Evolutionary conservation across 2,113 vertebrate genomes (phyloP), one percentile per base, ranked within the genome.

Genomic region (Columba janthina): DNA sequence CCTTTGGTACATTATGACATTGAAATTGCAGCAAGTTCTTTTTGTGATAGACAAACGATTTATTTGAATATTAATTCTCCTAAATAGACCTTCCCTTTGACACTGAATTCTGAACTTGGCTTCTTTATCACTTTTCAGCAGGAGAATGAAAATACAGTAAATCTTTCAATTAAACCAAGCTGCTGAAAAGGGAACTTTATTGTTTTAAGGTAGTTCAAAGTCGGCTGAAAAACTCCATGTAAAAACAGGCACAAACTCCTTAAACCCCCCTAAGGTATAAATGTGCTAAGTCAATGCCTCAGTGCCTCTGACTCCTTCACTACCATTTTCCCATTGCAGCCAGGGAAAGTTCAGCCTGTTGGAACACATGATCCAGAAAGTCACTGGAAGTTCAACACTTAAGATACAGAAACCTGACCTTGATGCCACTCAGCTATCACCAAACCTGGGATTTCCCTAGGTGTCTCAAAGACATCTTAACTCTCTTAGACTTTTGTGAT

Each of bases 141-240:
- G 78, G 50, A 90, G 34, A 81, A 93, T 78, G 65, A 85, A 96
- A 96, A 87, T 65, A 57, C 66, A 88, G 86, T 56, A 73, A 92
- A 88, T 71, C 66, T 96, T 92, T 74, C 79, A 64, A 26, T 56
- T 61, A 74, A 89, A 76, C 74, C 72, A 78, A 77, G 57, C 74
- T 85, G 86, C 53, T 53, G 85, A 75, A 92, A 96, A 84, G 70
- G 48, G 64, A 89, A 62, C 34, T 81, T 93, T 61, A 64, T 77
- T 88, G 89, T 94, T 94, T 90, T 69, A 90, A 90, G 90, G 81
- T 48, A 58, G 91, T 76, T 95, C 88, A 95, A 95, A 97, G 93
- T 5, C 38, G 25, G 46, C 34, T 81, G 56, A 89, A 85, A 92
- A 93, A 51, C 15, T 50, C 90, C 70, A 69, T 76, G 46, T 72